Evolutionary conservation across 2,797 vertebrate species (phyloP).

Genomic region (Lepus townsendii): DNA sequence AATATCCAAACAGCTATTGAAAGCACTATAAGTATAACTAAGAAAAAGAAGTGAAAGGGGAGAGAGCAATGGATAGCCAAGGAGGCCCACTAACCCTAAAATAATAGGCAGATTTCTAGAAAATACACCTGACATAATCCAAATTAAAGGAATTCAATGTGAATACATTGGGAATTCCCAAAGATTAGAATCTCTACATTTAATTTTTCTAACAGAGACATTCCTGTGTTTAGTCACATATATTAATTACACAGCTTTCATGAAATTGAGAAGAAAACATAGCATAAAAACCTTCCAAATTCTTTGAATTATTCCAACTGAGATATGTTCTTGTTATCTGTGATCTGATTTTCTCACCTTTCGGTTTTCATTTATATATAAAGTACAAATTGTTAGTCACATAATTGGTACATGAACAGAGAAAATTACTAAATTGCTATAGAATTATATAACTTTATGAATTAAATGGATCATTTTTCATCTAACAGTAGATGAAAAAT

Average conservation of each 20-base stretch:
- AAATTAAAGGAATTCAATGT: not conserved
- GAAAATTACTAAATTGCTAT: not conserved
- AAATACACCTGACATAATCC: not conserved
- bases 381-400: not conserved
- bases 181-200: not conserved
- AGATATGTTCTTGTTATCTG: not conserved
- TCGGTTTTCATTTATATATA: not conserved
- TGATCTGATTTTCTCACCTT: not conserved
- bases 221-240: not conserved
- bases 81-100: not conserved
- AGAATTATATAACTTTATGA: not conserved
- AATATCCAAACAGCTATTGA: not conserved
- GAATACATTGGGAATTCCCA: not conserved
- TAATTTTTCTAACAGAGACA: not conserved
- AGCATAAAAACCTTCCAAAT: not conserved
- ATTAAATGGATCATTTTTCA: slow-evolving; percentile 15
- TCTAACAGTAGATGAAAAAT: not conserved
- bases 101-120: not conserved
- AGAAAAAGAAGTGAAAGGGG: not conserved
- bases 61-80: not conserved
- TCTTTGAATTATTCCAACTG: not conserved
- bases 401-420: not conserved
- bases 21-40: not conserved
- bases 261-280: not conserved
- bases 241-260: not conserved